phyloP scores from a whole-genome alignment of 2,888 invertebrate genomes.

The Nemoura dubitans region DNA sequence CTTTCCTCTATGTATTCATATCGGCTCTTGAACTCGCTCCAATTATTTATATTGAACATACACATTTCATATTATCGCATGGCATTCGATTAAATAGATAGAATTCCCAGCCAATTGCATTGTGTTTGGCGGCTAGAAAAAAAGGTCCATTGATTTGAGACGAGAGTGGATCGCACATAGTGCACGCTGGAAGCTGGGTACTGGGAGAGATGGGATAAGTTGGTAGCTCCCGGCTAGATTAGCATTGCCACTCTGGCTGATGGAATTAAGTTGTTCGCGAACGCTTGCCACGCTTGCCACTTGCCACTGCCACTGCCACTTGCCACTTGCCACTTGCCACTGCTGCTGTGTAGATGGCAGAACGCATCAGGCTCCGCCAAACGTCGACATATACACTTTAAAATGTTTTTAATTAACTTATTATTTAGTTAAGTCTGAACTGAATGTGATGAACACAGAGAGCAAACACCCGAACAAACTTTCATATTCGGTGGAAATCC shows the following conservation, averaged over 20 bases:
- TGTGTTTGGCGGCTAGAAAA: not conserved
- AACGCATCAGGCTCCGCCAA: not conserved
- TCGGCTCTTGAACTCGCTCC: too few species aligned
- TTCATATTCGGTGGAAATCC: not conserved
- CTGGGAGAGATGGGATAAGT: slow-evolving; percentile 1
- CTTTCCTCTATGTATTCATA: too few species aligned
- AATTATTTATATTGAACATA: too few species aligned
- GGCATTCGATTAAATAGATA: not conserved
- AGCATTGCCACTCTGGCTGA: slow-evolving; percentile 39
- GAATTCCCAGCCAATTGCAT: not conserved
- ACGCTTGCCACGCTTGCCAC: not conserved
- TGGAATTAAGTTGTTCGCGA: slow-evolving; percentile 23
- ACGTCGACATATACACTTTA: not conserved
- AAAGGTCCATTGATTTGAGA: not conserved
- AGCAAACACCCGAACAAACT: not conserved
- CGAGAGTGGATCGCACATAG: not conserved
- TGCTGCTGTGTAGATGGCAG: not conserved
- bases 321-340: not conserved
- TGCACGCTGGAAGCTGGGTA: not conserved
- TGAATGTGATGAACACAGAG: not conserved
- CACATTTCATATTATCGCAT: too few species aligned
- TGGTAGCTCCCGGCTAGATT: slow-evolving; percentile 2
- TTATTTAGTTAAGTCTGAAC: slow-evolving; percentile 9
- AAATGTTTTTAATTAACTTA: slow-evolving; percentile 21
- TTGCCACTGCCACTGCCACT: not conserved